These are phyloP conservation scores for Euura lappo DNA, from an alignment of 1,140 invertebrate genomes.

Conservation along the genomic window DNA sequence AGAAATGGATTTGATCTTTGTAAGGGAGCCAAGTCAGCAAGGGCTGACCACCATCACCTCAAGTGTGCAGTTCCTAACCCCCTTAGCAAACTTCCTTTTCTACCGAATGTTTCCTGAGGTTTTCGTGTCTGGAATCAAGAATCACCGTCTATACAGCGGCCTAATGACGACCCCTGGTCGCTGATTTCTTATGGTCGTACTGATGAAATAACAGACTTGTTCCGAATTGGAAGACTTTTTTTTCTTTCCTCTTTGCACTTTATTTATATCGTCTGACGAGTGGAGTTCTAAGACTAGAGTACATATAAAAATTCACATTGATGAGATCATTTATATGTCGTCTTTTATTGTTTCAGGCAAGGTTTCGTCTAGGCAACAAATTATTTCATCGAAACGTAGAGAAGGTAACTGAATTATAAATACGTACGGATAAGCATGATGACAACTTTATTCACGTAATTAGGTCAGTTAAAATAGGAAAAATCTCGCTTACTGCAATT, in stretches of 20 bases:
- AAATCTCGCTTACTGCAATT: no score
- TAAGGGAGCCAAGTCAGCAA: no score
- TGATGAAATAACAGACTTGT: background rate
- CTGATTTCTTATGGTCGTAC: background rate
- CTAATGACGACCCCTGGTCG: background rate
- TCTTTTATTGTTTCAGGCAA: background rate
- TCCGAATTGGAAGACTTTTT: background rate
- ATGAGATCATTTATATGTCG: background rate
- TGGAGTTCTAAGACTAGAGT: no score
- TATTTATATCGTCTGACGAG: background rate
- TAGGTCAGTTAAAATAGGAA: no score
- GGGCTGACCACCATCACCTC: no score
- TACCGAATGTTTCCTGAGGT: no score
- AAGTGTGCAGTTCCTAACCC: no score
- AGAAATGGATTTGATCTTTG: no score
- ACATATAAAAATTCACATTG: background rate
- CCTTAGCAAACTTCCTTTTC: no score
- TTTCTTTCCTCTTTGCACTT: background rate
- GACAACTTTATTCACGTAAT: no score
- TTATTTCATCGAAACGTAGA: background rate
- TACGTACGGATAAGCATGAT: no score
- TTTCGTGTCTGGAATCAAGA: background rate
- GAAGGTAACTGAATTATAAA: conserved; percentile 3
- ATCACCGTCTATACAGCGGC: background rate
- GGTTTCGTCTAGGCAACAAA: background rate